Evolutionary conservation across 2,888 invertebrate species (phyloP).

Genomic region (Thecocarcelia acutangulata): DNA sequence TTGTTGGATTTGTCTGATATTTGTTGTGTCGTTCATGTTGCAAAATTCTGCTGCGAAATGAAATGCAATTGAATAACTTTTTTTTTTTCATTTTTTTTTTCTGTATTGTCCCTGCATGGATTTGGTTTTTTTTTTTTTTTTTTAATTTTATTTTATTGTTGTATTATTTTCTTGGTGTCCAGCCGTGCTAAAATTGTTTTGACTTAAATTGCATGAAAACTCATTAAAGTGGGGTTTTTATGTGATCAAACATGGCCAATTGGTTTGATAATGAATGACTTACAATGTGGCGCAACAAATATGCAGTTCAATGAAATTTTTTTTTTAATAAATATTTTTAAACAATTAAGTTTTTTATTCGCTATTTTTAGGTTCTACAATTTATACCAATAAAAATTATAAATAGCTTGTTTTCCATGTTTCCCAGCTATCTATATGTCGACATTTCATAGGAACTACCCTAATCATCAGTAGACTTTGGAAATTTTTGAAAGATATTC

Average conservation of each 20-base stretch:
- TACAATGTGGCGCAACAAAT: slow-evolving; percentile 46
- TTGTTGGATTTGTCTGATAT: slow-evolving; percentile 47
- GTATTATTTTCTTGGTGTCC: slow-evolving; percentile 50
- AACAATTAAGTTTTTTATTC: too few relatives aligned
- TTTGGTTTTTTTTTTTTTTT: background rate
- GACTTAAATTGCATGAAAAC: slow-evolving; percentile 69
- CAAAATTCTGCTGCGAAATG: slow-evolving; percentile 13
- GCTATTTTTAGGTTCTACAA: too few relatives aligned
- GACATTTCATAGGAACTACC: too few relatives aligned
- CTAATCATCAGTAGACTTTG: too few relatives aligned
- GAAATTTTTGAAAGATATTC: too few relatives aligned
- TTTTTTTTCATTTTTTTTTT: slow-evolving; percentile 11
- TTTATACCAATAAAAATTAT: too few relatives aligned
- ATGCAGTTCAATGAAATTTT: background rate
- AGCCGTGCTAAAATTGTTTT: slow-evolving; percentile 68
- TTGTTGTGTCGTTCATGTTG: slow-evolving; percentile 54
- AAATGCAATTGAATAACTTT: slow-evolving; percentile 61
- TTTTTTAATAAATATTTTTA: background rate
- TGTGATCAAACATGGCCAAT: slow-evolving; percentile 53
- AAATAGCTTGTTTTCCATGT: too few relatives aligned
- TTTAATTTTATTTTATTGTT: slow-evolving; percentile 26
- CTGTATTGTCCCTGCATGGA: slow-evolving; percentile 45
- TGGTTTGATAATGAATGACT: slow-evolving; percentile 58
- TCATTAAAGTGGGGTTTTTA: slow-evolving; percentile 68
- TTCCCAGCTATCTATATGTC: too few relatives aligned